phyloP scores from a whole-genome alignment of 2,113 vertebrate species.

The Gallinago paraguaiae region DNA sequence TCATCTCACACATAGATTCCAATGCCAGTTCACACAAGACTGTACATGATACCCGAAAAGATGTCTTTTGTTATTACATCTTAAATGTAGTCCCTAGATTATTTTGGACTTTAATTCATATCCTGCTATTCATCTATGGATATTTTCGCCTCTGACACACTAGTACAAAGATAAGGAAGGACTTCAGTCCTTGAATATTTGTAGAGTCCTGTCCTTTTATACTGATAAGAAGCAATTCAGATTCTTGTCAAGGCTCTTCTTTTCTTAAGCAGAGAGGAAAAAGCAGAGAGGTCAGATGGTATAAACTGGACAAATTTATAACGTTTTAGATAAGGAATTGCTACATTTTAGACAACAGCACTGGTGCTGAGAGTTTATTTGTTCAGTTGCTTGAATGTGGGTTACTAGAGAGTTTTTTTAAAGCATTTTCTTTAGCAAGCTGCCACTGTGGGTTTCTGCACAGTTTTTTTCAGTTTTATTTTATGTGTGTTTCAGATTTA shows the following conservation, averaged over 20 bases:
- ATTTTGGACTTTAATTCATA: background rate
- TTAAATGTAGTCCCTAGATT: background rate
- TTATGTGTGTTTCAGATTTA: background rate
- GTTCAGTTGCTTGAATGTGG: background rate
- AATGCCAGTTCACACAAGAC: background rate
- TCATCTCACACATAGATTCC: background rate
- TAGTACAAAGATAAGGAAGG: background rate
- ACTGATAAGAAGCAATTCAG: background rate
- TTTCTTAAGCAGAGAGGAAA: background rate
- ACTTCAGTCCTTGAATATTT: background rate
- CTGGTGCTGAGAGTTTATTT: background rate
- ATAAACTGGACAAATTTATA: background rate
- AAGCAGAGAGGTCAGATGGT: background rate
- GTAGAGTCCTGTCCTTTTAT: background rate
- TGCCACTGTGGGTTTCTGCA: background rate
- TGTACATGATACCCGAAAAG: background rate
- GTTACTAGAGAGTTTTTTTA: background rate
- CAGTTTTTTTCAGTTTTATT: background rate
- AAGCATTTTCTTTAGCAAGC: background rate
- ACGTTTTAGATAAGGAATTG: background rate
- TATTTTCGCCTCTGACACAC: background rate
- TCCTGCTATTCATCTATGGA: background rate
- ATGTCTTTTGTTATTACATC: background rate
- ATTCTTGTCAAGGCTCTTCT: background rate
- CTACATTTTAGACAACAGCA: background rate